Evolutionary conservation across 2,113 vertebrate genomes (phyloP).

Genomic region (Alouatta palliata): DNA sequence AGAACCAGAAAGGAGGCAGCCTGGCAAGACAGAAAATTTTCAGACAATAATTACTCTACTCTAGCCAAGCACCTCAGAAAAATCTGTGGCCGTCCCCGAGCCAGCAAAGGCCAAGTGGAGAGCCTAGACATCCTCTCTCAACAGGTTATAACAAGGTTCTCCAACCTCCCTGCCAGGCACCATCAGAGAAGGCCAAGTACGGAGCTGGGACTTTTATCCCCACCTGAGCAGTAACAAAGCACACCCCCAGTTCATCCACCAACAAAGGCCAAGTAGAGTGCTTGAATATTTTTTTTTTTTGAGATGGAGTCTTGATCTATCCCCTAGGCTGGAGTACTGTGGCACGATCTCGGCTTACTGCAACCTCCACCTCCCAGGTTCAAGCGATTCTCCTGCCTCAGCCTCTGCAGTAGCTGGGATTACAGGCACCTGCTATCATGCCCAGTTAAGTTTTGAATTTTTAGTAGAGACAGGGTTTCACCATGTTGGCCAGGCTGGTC

Average conservation of each 20-base stretch:
- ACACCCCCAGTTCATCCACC: rapidly evolving
- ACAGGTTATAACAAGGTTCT: not conserved
- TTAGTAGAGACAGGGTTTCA: too few species aligned
- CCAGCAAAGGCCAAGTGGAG: not conserved
- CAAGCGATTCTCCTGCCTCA: too few species aligned
- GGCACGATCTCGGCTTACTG: too few species aligned
- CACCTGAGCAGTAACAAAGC: not conserved
- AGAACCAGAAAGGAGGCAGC: not conserved
- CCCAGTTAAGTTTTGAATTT: too few species aligned
- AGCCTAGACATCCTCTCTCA: not conserved
- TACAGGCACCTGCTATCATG: too few species aligned
- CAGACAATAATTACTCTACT: not conserved
- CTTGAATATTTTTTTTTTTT: not conserved
- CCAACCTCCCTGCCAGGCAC: not conserved
- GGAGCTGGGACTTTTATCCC: not conserved
- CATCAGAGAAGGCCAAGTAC: not conserved
- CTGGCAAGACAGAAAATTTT: not conserved
- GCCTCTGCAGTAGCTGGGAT: too few species aligned
- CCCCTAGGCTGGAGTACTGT: not conserved
- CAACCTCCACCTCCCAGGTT: too few species aligned
- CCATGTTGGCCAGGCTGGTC: not conserved
- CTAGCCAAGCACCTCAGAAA: not conserved
- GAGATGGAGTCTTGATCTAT: not conserved
- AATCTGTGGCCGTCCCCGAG: not conserved
- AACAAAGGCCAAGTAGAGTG: not conserved